These are phyloP conservation scores for Ornithoptera priamus DNA, from an alignment of 2,888 invertebrate species.

Conservation along the genomic window DNA sequence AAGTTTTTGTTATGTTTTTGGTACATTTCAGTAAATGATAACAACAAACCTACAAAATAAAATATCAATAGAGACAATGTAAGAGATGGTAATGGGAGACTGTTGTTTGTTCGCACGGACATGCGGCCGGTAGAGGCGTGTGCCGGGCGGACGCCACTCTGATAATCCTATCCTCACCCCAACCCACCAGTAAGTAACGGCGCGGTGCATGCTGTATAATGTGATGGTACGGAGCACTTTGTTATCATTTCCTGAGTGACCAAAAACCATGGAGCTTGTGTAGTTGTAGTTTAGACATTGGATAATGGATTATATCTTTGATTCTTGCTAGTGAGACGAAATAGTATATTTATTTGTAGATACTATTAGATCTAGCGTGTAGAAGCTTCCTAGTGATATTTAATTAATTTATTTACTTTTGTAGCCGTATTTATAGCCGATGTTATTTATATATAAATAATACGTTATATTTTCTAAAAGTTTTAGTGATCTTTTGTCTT, in stretches of 20 bases:
- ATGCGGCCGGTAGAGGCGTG: constrained; percentile 59
- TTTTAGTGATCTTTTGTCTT: neutral
- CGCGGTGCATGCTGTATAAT: constrained; percentile 44
- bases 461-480: neutral
- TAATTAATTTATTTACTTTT: neutral
- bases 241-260: constrained; percentile 70
- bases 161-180: constrained; percentile 32
- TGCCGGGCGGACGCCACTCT: constrained; percentile 57
- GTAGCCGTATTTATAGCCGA: neutral
- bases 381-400: constrained; percentile 19
- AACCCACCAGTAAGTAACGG: constrained; percentile 64
- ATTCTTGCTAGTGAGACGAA: constrained; percentile 1
- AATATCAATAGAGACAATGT: constrained; percentile 20
- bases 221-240: constrained; percentile 44
- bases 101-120: constrained; percentile 57
- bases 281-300: constrained; percentile 12
- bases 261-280: constrained; percentile 37
- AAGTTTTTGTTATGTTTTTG: constrained; percentile 27
- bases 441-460: neutral
- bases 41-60: constrained; percentile 42
- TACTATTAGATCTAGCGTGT: neutral
- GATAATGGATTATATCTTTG: neutral
- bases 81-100: constrained; percentile 41
- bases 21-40: constrained; percentile 62
- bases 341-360: constrained; percentile 3